Evolutionary conservation across 1,140 invertebrate genomes (phyloP).

Genomic region (Anastrepha ludens): DNA sequence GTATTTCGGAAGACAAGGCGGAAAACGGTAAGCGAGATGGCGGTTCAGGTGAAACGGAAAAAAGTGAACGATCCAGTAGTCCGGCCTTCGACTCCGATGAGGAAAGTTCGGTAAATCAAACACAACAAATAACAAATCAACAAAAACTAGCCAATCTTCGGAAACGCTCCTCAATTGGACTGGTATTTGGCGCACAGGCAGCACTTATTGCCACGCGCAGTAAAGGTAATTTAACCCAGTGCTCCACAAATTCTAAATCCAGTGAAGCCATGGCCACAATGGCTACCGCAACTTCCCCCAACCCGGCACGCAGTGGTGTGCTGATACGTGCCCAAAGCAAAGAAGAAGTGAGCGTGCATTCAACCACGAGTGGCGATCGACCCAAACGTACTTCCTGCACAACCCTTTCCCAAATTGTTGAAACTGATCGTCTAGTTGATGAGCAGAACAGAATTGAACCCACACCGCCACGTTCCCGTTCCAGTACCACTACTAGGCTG

Average conservation of each 20-base stretch:
- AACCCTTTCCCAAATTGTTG: slow-evolving; percentile 71
- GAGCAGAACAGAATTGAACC: slow-evolving; percentile 63
- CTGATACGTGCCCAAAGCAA: slow-evolving; percentile 68
- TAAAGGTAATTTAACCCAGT: slow-evolving; percentile 72
- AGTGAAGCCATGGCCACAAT: slow-evolving; percentile 68
- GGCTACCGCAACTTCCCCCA: slow-evolving; percentile 60
- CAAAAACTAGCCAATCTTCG: slow-evolving; percentile 70
- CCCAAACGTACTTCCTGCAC: slow-evolving; percentile 71
- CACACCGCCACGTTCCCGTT: slow-evolving; percentile 59
- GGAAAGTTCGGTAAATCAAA: slow-evolving; percentile 79
- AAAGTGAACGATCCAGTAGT: slow-evolving; percentile 93
- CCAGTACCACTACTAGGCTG: slow-evolving; percentile 54
- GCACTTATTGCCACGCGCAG: slow-evolving; percentile 70
- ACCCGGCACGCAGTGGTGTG: slow-evolving; percentile 58
- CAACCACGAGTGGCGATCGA: slow-evolving; percentile 59
- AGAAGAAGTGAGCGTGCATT: slow-evolving; percentile 66
- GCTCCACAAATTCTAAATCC: slow-evolving; percentile 69
- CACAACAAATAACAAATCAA: slow-evolving; percentile 67
- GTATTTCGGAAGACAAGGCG: slow-evolving; percentile 72
- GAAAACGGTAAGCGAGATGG: slow-evolving; percentile 75
- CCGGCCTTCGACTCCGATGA: slow-evolving; percentile 97
- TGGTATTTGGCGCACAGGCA: slow-evolving; percentile 72
- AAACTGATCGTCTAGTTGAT: slow-evolving; percentile 73
- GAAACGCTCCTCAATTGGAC: slow-evolving; percentile 71
- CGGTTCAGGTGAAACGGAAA: slow-evolving; percentile 77